phyloP scores from a whole-genome alignment of 2,888 invertebrate species.

The Andrena bicolor region DNA sequence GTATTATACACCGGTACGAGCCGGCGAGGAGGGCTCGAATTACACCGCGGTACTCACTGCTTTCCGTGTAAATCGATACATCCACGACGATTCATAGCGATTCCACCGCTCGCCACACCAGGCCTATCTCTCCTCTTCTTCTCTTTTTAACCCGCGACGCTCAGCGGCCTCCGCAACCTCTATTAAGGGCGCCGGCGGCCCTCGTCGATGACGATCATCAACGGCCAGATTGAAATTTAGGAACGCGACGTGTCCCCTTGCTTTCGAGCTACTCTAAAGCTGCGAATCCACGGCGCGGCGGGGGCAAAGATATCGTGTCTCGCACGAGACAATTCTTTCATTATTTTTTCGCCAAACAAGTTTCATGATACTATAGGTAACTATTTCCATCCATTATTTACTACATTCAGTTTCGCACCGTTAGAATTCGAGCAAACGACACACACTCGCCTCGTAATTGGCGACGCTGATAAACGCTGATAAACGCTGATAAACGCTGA shows the following conservation, averaged over 20 bases:
- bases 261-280: too few species aligned
- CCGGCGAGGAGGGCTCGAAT: conserved; percentile 50
- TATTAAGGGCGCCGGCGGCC: conserved; percentile 41
- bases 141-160: too few species aligned
- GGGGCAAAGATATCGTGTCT: too few species aligned
- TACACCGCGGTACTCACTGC: conserved; percentile 55
- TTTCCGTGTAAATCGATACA: conserved; percentile 68
- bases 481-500: too few species aligned
- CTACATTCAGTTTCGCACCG: background rate
- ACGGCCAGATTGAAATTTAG: background rate
- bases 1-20: conserved; percentile 58
- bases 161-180: too few species aligned
- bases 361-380: too few species aligned
- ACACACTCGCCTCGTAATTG: background rate
- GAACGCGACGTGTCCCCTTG: too few species aligned
- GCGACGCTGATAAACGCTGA: background rate
- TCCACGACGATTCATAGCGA: conserved; percentile 63
- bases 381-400: background rate
- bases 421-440: background rate
- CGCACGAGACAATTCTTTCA: too few species aligned
- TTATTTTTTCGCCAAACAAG: too few species aligned
- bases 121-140: background rate
- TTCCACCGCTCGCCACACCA: conserved; percentile 18
- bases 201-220: background rate
- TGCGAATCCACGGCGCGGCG: too few species aligned